Base-by-base conservation (phyloP, 2,888 invertebrate genomes). In the Conus canariensis region DNA sequence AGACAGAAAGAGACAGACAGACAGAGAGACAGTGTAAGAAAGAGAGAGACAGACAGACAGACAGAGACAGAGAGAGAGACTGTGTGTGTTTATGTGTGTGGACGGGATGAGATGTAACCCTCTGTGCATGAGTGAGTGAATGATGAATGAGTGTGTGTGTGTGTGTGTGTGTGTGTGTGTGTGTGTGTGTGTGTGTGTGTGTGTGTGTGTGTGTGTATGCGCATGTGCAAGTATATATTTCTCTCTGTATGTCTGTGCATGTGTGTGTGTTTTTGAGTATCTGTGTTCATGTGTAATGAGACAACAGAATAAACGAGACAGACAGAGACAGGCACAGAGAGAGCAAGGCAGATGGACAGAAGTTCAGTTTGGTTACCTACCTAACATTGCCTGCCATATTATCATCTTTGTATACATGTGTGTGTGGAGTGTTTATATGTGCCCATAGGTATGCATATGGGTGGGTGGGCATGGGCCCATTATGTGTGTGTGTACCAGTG, bases 321-420 rank as follows among this genome's bases (percentile, higher is more conserved):
- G 83, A 89, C 30, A 85, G 83, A 89, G 64, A 89, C 83, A 89
- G 83, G 83, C 64, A 89, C 22, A 89, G 64, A 89, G 7, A 89
- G 83, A 89, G 82, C 67, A 25, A 67, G 83, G 83, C 30, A 89
- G 89, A 83, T 30, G 2, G 14, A 59, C 25, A 80, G 30, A 30
- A 22, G 25, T 10, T 12, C 19, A n/a, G 45, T 45, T 45, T 45
- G 45, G 45, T 45, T 45, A 45, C 45, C 45, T 45, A 45, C 45
- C 45, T 45, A 45, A 45, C 45, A 45, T 4, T 45, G 45, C 45
- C 45, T 45, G 45, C 45, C 45, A 1, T 45, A 45, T 45, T 45
- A 45, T 45, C 45, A 45, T 45, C 45, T 2, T 45, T 74, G 19
- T 74, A 30, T 74, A 70, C 19, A 6, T n/a, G 19, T 74, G 16